Percentiles rank a stretch among this genome's conserved stretches.
These are phyloP conservation scores for Pilophorus perplexus DNA, from an alignment of 2,888 invertebrate species.

Conservation along the genomic window DNA sequence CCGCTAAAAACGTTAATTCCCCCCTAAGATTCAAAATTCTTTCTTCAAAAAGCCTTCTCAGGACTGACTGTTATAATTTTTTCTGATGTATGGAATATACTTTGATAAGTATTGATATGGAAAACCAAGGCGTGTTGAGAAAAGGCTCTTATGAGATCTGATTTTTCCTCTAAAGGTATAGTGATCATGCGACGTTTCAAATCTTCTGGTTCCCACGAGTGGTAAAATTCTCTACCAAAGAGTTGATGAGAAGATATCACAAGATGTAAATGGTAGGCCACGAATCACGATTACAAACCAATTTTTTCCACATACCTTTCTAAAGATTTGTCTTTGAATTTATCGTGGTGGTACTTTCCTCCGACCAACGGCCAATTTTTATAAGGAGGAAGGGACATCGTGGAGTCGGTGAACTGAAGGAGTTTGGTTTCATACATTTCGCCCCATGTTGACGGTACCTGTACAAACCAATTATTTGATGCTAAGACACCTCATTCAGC, in stretches of 20 bases:
- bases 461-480: background rate
- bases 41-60: too few species aligned
- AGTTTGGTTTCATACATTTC: background rate
- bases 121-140: constrained; percentile 22
- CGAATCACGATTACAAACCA: background rate
- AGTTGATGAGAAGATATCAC: too few species aligned
- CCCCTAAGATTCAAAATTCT: too few species aligned
- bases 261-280: background rate
- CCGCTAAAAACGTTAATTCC: background rate
- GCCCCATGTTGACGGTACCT: constrained; percentile 19
- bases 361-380: constrained; percentile 30
- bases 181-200: constrained; percentile 16
- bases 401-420: constrained; percentile 18
- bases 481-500: too few species aligned
- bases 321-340: too few species aligned
- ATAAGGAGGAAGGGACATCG: constrained; percentile 6
- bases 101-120: constrained; percentile 21
- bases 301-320: background rate
- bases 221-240: constrained; percentile 27
- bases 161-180: constrained; percentile 20
- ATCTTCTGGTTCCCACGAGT: constrained; percentile 28
- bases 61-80: too few species aligned
- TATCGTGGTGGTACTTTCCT: too few species aligned
- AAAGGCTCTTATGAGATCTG: constrained; percentile 13
- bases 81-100: constrained; percentile 1